These are phyloP conservation scores for Torymus texanus DNA, from an alignment of 2,888 invertebrate species.

Conservation along the genomic window DNA sequence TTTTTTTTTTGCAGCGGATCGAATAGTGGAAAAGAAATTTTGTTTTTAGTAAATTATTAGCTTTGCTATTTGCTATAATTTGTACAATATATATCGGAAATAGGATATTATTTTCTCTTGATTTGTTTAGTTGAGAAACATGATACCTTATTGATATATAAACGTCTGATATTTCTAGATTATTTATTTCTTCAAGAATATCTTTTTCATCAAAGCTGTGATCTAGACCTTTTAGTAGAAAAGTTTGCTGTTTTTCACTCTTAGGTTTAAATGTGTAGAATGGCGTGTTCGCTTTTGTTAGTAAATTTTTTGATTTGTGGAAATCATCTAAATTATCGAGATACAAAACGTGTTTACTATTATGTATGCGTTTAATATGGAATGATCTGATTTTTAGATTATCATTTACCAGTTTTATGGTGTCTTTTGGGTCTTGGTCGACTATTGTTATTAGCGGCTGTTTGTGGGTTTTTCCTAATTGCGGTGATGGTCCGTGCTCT, in stretches of 20 bases:
- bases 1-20: background rate
- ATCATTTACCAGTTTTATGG: no score
- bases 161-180: background rate
- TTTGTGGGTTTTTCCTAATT: no score
- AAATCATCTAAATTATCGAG: background rate
- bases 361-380: background rate
- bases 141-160: no score
- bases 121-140: background rate
- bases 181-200: background rate
- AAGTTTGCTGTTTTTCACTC: background rate
- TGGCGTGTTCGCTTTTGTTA: background rate
- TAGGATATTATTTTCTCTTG: background rate
- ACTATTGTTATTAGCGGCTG: no score
- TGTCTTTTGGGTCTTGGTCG: no score
- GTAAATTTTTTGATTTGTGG: background rate
- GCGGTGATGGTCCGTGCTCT: no score
- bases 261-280: background rate
- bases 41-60: background rate
- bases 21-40: background rate
- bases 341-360: background rate
- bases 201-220: background rate
- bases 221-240: background rate
- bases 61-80: background rate
- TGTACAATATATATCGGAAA: background rate
- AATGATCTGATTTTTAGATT: no score